Conservation (phyloP, 2,113 vertebrate genomes). For the Corythornis cristatus region DNA sequence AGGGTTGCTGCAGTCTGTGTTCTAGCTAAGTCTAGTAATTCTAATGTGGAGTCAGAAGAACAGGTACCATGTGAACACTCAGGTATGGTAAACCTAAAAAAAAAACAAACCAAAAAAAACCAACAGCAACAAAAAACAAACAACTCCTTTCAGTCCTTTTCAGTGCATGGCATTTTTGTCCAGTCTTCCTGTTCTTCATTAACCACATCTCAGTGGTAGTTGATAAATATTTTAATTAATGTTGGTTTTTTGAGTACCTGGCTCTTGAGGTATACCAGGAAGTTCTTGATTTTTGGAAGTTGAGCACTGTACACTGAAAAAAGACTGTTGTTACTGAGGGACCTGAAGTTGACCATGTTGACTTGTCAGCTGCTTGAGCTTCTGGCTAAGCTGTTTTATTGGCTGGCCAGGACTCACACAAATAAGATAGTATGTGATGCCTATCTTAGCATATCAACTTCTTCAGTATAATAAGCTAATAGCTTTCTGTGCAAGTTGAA, state of each 20-base stretch:
- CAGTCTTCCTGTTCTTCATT: neutral
- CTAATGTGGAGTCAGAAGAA: neutral
- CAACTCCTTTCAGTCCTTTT: constrained; percentile 4
- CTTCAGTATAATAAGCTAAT: neutral
- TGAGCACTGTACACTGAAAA: neutral
- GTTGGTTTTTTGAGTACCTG: constrained; percentile 15
- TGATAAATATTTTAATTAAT: constrained; percentile 4
- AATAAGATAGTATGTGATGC: neutral
- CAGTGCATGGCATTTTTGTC: neutral
- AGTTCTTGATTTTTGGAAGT: neutral
- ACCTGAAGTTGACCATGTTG: neutral
- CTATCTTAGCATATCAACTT: neutral
- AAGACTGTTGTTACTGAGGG: neutral
- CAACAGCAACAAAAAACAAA: too few species aligned
- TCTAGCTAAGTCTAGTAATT: neutral
- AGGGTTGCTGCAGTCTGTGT: neutral
- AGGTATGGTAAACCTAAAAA: neutral
- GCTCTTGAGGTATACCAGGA: neutral
- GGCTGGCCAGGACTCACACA: neutral
- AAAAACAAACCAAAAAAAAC: too few species aligned
- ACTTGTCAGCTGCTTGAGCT: neutral
- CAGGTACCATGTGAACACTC: neutral
- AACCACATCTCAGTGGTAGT: neutral
- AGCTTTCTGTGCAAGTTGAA: neutral
- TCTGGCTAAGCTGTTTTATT: neutral